phyloP scores from a whole-genome alignment of 2,797 vertebrate genomes.

The Characodon lateralis region DNA sequence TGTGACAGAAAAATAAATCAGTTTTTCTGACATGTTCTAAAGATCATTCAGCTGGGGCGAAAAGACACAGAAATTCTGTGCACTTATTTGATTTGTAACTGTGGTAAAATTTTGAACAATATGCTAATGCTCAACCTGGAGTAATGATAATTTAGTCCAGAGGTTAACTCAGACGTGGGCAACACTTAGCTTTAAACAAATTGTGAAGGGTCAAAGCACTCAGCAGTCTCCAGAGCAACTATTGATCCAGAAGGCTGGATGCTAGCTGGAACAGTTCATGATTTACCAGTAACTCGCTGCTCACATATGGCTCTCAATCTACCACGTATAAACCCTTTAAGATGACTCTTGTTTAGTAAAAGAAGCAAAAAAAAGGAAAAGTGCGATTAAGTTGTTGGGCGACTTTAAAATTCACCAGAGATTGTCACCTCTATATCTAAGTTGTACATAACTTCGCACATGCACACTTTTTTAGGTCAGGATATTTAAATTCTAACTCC shows the following conservation, averaged over 20 bases:
- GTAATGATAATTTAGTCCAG: slow-evolving; percentile 15
- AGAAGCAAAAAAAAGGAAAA: background rate
- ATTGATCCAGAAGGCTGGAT: slow-evolving; percentile 70
- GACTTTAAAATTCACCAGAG: background rate
- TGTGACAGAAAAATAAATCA: slow-evolving; percentile 9
- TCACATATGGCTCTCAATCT: slow-evolving; percentile 41
- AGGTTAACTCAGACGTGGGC: slow-evolving; percentile 47
- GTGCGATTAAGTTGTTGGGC: background rate
- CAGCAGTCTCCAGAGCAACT: slow-evolving; percentile 70
- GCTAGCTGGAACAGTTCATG: slow-evolving; percentile 74
- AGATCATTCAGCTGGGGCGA: slow-evolving; percentile 7
- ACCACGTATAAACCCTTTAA: slow-evolving; percentile 28
- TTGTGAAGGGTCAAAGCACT: slow-evolving; percentile 60
- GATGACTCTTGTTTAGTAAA: slow-evolving; percentile 18
- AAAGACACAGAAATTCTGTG: slow-evolving; percentile 12
- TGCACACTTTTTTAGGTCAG: background rate
- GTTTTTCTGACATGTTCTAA: slow-evolving; percentile 14
- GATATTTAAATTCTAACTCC: background rate
- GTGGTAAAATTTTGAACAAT: slow-evolving; percentile 41
- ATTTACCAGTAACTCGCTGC: slow-evolving; percentile 69
- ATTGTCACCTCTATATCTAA: background rate
- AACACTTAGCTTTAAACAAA: slow-evolving; percentile 62
- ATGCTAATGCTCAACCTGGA: slow-evolving; percentile 41
- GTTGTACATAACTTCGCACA: background rate
- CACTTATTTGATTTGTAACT: slow-evolving; percentile 29